phyloP scores from a whole-genome alignment of 2,113 vertebrate species.

The Dunckerocampus dactyliophorus region DNA sequence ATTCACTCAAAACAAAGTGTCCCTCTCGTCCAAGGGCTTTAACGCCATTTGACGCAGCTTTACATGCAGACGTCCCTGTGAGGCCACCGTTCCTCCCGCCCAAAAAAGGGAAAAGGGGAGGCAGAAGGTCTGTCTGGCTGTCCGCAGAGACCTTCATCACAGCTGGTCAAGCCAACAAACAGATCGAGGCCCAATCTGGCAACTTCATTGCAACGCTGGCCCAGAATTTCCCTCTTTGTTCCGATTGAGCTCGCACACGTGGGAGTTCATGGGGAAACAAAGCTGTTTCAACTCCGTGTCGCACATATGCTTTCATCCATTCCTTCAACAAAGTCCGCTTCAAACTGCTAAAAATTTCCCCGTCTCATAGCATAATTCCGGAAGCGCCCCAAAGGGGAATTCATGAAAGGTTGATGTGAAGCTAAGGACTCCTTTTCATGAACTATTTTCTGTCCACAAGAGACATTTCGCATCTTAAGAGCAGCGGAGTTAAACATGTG shows the following conservation, averaged over 20 bases:
- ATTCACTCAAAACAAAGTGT: constrained; percentile 45
- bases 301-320: constrained; percentile 24
- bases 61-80: constrained; percentile 25
- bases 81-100: constrained; percentile 28
- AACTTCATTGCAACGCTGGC: constrained; percentile 38
- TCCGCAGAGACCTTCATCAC: constrained; percentile 41
- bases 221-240: constrained; percentile 42
- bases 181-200: constrained; percentile 41
- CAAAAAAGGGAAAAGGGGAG: constrained; percentile 35
- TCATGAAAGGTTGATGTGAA: not conserved
- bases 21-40: constrained; percentile 31
- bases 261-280: constrained; percentile 27
- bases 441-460: not conserved
- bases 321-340: constrained; percentile 24
- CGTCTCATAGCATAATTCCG: not conserved
- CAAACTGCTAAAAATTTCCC: not conserved
- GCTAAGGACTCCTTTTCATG: not conserved
- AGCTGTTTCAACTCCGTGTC: constrained; percentile 15
- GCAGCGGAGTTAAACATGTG: not conserved
- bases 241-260: constrained; percentile 13
- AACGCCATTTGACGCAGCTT: constrained; percentile 40
- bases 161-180: constrained; percentile 48
- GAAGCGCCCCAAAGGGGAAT: not conserved
- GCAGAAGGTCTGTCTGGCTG: constrained; percentile 28
- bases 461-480: not conserved